Evolutionary conservation across 1,140 invertebrate species (phyloP).

Genomic region (Apis cerana): DNA sequence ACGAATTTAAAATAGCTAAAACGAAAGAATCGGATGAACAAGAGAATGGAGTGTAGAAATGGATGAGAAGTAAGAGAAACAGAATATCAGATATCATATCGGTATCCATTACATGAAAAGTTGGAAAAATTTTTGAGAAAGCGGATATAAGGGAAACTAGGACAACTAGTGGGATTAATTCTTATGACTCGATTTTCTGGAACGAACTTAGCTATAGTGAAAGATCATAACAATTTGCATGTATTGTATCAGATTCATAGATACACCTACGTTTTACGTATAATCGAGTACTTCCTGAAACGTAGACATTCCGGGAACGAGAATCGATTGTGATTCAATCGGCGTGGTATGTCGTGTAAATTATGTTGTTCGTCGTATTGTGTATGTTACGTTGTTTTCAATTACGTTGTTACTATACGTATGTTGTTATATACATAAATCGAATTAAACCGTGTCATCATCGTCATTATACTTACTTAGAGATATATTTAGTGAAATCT

Average conservation of each 20-base stretch:
- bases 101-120: slow-evolving; percentile 24
- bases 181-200: background rate
- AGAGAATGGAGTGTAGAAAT: too few relatives aligned
- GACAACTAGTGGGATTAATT: slow-evolving; percentile 35
- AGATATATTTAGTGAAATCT: background rate
- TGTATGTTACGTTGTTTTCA: too few relatives aligned
- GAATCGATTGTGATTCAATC: slow-evolving; percentile 40
- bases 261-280: slow-evolving; percentile 34
- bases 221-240: background rate
- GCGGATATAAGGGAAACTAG: slow-evolving; percentile 17
- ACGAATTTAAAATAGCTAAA: slow-evolving; percentile 45
- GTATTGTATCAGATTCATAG: slow-evolving; percentile 22
- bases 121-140: slow-evolving; percentile 19
- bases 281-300: slow-evolving; percentile 17
- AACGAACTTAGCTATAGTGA: background rate
- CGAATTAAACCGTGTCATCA: background rate
- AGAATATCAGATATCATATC: slow-evolving; percentile 31
- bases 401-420: too few relatives aligned
- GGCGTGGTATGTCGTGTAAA: background rate
- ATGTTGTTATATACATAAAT: background rate
- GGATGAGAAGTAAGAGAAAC: background rate
- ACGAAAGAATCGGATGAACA: background rate
- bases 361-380: too few relatives aligned
- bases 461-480: background rate
- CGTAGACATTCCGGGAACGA: slow-evolving; percentile 29